Percentiles rank a stretch among this genome's conserved stretches.
Evolutionary conservation across 1,140 invertebrate species (phyloP).

Genomic region (Drosophila pachea): DNA sequence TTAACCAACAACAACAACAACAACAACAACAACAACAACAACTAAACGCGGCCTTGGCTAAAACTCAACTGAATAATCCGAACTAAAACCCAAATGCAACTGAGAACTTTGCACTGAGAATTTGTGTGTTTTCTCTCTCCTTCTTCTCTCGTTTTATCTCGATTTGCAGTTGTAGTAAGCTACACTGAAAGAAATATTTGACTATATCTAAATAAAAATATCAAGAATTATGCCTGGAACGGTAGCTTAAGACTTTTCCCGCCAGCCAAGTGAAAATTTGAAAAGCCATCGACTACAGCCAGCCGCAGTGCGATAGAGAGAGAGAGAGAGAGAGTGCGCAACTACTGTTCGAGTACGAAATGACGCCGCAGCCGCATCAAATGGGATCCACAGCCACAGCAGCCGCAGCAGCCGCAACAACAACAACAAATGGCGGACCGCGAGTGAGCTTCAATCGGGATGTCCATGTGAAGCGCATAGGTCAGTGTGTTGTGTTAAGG

Average conservation of each 20-base stretch:
- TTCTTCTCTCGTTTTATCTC: constrained; percentile 8
- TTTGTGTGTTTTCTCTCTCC: constrained; percentile 37
- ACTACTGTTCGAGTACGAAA: constrained; percentile 20
- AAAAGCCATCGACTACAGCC: constrained; percentile 6
- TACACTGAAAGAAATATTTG: too few species aligned
- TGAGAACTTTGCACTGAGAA: constrained; percentile 39
- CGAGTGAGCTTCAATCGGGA: constrained; percentile 92
- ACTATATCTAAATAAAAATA: background rate
- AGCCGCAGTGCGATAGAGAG: background rate
- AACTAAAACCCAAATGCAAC: constrained; percentile 26
- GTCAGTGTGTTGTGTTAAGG: constrained; percentile 81
- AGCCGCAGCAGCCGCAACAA: constrained; percentile 20
- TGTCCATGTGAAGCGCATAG: constrained; percentile 92
- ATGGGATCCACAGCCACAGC: constrained; percentile 26
- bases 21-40: constrained; percentile 22
- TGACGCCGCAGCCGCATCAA: constrained; percentile 39
- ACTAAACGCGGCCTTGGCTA: constrained; percentile 38
- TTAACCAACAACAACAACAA: constrained; percentile 6
- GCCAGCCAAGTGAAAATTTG: constrained; percentile 25
- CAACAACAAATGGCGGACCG: constrained; percentile 80
- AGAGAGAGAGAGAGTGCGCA: background rate
- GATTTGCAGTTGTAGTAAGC: constrained; percentile 24
- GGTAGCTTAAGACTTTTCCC: constrained; percentile 34
- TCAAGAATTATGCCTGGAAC: constrained; percentile 27
- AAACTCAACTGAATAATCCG: constrained; percentile 35